A percentile compares a stretch with the other conserved stretches of the same genome.
These are phyloP conservation scores for Sepiola atlantica DNA, from an alignment of 2,888 invertebrate genomes.

Conservation along the genomic window DNA sequence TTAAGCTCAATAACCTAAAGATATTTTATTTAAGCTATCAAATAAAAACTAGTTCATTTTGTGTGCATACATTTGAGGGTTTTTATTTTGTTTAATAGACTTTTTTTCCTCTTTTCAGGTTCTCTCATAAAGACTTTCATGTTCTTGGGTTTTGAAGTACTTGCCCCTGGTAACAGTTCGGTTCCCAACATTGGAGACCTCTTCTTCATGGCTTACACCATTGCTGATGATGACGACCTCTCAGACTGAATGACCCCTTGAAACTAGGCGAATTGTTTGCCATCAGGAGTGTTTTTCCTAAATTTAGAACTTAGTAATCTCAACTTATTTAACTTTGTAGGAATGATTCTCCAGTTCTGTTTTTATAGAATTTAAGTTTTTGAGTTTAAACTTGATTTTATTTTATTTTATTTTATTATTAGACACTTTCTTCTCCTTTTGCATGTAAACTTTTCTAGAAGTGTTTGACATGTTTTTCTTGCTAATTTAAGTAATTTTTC, in stretches of 20 bases:
- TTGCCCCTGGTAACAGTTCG: slow-evolving; percentile 85
- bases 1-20: too few relatives aligned
- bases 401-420: neutral
- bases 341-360: neutral
- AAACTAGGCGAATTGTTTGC: neutral
- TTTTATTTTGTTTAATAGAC: neutral
- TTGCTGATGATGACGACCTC: slow-evolving; percentile 63
- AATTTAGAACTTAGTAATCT: neutral
- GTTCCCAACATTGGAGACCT: slow-evolving; percentile 82
- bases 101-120: slow-evolving; percentile 76
- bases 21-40: too few relatives aligned
- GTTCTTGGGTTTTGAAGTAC: slow-evolving; percentile 93
- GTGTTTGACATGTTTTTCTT: slow-evolving; percentile 32
- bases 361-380: neutral
- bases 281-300: slow-evolving; percentile 35
- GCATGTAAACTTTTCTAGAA: neutral
- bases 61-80: too few relatives aligned
- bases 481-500: neutral
- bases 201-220: slow-evolving; percentile 79
- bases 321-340: neutral
- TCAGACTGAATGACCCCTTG: slow-evolving; percentile 33
- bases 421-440: neutral
- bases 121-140: slow-evolving; percentile 94
- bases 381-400: neutral
- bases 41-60: neutral